phyloP scores from a whole-genome alignment of 2,888 invertebrate genomes.

The Eupithecia inturbata region DNA sequence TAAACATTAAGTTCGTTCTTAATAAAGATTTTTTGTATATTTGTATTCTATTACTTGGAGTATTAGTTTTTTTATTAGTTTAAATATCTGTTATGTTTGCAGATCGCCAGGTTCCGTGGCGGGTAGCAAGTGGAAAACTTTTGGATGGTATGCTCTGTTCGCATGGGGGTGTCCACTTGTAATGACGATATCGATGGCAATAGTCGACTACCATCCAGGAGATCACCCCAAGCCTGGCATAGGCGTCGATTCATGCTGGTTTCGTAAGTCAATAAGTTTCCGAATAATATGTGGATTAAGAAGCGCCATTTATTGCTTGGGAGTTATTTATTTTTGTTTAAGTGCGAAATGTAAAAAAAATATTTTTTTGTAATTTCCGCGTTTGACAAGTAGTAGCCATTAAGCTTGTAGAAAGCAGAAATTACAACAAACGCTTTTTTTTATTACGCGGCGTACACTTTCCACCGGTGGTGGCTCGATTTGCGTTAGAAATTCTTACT shows the following conservation, averaged over 20 bases:
- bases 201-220: constrained; percentile 81
- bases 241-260: constrained; percentile 86
- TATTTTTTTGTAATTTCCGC: neutral
- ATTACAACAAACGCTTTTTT: neutral
- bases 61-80: too few relatives aligned
- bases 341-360: neutral
- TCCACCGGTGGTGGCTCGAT: too few relatives aligned
- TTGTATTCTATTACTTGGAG: too few relatives aligned
- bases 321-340: too few relatives aligned
- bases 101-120: constrained; percentile 57
- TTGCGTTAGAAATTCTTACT: neutral
- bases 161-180: constrained; percentile 84
- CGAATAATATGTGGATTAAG: neutral
- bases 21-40: too few relatives aligned
- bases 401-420: neutral
- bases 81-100: too few relatives aligned
- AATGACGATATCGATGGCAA: constrained; percentile 76
- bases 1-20: too few relatives aligned
- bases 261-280: constrained; percentile 73
- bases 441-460: too few relatives aligned
- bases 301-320: neutral
- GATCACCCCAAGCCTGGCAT: constrained; percentile 83
- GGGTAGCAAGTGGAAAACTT: constrained; percentile 84
- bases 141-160: constrained; percentile 80
- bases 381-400: neutral